phyloP scores from a whole-genome alignment of 1,140 invertebrate genomes.

The Nebria ingens region DNA sequence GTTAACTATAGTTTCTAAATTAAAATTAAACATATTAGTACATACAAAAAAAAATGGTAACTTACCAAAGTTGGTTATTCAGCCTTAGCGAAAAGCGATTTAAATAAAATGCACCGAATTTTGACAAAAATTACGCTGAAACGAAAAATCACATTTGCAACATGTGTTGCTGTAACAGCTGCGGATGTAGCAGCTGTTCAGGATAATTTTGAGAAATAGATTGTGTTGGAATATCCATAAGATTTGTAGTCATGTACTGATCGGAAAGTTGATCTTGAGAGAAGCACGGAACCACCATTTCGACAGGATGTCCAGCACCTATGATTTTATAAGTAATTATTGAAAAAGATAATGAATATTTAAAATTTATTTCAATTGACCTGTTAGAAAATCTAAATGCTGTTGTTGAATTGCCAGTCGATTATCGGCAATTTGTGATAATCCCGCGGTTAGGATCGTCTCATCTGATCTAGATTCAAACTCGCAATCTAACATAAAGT shows the following conservation, averaged over 20 bases:
- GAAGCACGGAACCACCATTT: not conserved
- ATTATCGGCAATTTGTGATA: not conserved
- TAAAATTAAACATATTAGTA: too few relatives aligned
- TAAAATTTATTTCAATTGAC: not conserved
- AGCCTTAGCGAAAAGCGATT: too few relatives aligned
- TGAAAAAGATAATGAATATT: not conserved
- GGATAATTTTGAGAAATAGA: not conserved
- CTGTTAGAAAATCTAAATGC: not conserved
- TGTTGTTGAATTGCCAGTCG: not conserved
- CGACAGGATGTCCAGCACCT: not conserved
- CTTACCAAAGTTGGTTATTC: too few relatives aligned
- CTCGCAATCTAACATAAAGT: not conserved
- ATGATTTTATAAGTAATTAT: not conserved
- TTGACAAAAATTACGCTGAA: too few relatives aligned
- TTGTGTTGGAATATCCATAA: not conserved
- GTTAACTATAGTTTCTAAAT: too few relatives aligned
- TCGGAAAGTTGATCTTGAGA: not conserved
- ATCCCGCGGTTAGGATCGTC: too few relatives aligned
- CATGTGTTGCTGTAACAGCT: not conserved
- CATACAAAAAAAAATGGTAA: too few relatives aligned
- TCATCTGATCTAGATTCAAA: not conserved
- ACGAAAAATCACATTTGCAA: slow-evolving; percentile 4
- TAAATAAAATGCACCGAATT: too few relatives aligned
- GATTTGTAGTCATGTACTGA: not conserved
- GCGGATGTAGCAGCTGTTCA: not conserved